A percentile compares a stretch with the other conserved stretches of the same genome.
phyloP scores from a whole-genome alignment of 2,888 invertebrate genomes.

The Neoitamus cyanurus region DNA sequence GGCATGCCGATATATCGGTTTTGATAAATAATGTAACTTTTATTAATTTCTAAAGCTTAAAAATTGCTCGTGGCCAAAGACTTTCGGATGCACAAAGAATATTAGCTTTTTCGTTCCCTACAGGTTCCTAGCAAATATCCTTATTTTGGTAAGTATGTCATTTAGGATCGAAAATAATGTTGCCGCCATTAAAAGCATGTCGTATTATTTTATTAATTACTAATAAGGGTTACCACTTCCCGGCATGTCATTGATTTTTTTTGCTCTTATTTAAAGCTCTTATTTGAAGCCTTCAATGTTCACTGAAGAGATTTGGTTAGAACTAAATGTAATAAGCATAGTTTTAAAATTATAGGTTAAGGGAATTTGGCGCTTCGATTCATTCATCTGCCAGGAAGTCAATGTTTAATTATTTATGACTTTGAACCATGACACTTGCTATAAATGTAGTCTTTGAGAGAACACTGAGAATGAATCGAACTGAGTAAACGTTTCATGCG shows the following conservation, averaged over 20 bases:
- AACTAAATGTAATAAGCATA: neutral
- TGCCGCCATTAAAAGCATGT: conserved; percentile 17
- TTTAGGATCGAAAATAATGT: neutral
- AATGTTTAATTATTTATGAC: too few species aligned
- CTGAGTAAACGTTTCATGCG: too few species aligned
- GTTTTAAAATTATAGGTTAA: neutral
- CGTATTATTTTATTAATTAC: neutral
- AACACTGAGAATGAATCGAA: too few species aligned
- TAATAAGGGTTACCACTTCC: conserved; percentile 33
- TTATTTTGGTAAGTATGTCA: conserved; percentile 25
- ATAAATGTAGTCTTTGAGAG: too few species aligned
- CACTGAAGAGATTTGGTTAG: neutral
- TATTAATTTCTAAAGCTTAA: too few species aligned
- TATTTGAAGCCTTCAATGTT: neutral
- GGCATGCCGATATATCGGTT: neutral
- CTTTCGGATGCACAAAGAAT: conserved; percentile 9
- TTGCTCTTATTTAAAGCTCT: conserved; percentile 17
- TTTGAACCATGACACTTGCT: too few species aligned
- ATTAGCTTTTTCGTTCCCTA: conserved; percentile 38
- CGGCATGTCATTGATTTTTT: conserved; percentile 39
- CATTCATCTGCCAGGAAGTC: neutral
- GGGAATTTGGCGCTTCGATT: neutral
- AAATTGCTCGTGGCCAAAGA: neutral
- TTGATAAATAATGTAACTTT: neutral
- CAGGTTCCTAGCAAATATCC: conserved; percentile 17